phyloP scores from a whole-genome alignment of 64 coral and sea anemone genomes.

The Astreopora myriophthalma region DNA sequence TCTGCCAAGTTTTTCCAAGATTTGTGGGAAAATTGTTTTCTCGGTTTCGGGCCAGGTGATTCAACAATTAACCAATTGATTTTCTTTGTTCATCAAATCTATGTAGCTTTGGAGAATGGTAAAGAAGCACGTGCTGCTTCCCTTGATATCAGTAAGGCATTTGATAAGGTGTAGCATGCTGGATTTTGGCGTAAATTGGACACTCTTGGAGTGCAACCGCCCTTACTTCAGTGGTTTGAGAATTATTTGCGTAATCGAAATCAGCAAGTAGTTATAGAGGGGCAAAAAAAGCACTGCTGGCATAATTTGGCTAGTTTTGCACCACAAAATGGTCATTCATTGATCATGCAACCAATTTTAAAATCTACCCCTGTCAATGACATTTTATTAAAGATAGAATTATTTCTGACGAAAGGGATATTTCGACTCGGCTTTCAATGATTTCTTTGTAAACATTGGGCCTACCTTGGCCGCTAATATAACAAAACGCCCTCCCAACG shows the following conservation, averaged over 20 bases:
- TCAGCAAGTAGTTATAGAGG: background rate
- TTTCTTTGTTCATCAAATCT: background rate
- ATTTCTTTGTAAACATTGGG: too few species aligned
- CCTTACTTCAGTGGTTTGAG: background rate
- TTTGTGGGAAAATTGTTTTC: background rate
- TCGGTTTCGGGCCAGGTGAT: background rate
- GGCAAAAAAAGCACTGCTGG: too few species aligned
- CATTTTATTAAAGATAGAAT: too few species aligned
- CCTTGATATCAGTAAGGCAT: background rate
- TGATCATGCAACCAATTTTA: too few species aligned
- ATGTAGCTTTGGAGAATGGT: background rate
- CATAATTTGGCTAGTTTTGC: too few species aligned
- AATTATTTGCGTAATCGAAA: slow-evolving; percentile 1
- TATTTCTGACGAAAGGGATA: too few species aligned
- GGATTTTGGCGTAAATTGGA: background rate
- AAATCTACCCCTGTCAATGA: too few species aligned
- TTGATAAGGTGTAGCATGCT: background rate
- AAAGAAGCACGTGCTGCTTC: background rate
- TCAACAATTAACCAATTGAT: background rate
- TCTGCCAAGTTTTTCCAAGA: background rate
- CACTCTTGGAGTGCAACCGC: background rate
- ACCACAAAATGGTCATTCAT: too few species aligned
- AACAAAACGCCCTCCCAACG: too few species aligned
- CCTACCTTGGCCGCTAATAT: too few species aligned
- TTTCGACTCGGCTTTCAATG: too few species aligned